Base-by-base conservation (phyloP, 30 jellyfish, hydroid and myxozoan genomes). In the Hydractinia echinata region DNA sequence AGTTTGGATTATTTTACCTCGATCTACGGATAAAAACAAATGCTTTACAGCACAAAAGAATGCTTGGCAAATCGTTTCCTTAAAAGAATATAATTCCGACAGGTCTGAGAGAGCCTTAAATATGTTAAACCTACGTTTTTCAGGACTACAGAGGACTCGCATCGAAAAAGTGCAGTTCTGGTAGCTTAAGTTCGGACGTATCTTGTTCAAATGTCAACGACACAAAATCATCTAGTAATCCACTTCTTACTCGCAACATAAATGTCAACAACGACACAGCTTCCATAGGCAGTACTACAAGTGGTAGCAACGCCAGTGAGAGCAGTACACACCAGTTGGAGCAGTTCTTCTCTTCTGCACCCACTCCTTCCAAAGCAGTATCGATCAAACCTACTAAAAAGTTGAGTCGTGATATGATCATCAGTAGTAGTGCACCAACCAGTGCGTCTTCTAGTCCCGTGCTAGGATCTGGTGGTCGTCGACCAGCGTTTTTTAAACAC, bases 381-480 rank as follows among this genome's bases (percentile, higher is more conserved):
- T 56, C 97, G 21, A 86, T 91, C 71, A 83, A 82, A 64, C 77
- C 9, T 50, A 77, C 78, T 48, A 91, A 82, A 52, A 80, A 91
- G 58, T 70, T 83, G 20, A 78, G 85, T 72, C 50, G 92, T 9
- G 96, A 89, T 54, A 67, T 72, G 74, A 52, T 83, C 76, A 54
- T 86, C 77, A 90, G 95, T 82, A 90, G 89, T 79, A 86, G 95
- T 79, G 97, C 97, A 4, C 95, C 96, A 16, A 81, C 87, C 15
- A 86, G 95, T 81, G 98, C 95, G 6, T 85, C 94, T 53, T 86
- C 93, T 85, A 91, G 97, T 74, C 97, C 97, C 7, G 69, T 83
- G 84, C 97, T 89, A 11, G 88, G 96, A 8, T 77, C 85, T 13
- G 44, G 21, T 53, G 85, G 85, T 56, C 94, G 94, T 54, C 78